Evolutionary conservation across 2,888 invertebrate genomes (phyloP).

Genomic region (Latrodectus hesperus): DNA sequence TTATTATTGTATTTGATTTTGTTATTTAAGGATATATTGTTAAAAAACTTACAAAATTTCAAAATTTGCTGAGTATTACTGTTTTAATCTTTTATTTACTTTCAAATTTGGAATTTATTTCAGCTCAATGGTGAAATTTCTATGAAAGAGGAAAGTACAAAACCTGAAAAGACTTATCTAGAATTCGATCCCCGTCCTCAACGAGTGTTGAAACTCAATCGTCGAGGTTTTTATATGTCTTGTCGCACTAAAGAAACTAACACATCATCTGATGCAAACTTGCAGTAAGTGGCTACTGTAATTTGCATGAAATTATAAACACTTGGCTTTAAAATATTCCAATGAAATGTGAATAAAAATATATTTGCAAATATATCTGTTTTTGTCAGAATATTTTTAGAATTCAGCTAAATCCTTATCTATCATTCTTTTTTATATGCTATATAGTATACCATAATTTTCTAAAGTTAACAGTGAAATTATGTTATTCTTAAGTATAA

Average conservation of each 20-base stretch:
- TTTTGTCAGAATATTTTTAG: no score
- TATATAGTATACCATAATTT: no score
- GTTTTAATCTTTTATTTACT: not conserved
- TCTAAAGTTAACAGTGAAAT: no score
- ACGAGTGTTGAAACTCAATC: slow-evolving; percentile 14
- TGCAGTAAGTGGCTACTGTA: not conserved
- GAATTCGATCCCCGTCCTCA: slow-evolving; percentile 33
- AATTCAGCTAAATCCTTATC: no score
- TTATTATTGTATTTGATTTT: not conserved
- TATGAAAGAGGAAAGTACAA: not conserved
- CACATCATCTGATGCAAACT: not conserved
- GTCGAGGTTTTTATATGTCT: slow-evolving; percentile 28
- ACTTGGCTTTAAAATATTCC: no score
- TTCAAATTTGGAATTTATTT: not conserved
- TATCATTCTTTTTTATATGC: no score
- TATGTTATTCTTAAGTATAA: no score
- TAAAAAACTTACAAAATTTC: not conserved
- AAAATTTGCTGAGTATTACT: not conserved
- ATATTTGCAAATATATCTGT: no score
- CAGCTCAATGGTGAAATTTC: not conserved
- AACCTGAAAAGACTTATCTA: not conserved
- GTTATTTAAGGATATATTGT: not conserved
- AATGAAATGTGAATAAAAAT: no score
- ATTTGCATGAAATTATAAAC: not conserved
- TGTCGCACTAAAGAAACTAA: not conserved